Base-by-base conservation (phyloP, 92 coral and sea anemone genomes). In the Diadumene lineata region DNA sequence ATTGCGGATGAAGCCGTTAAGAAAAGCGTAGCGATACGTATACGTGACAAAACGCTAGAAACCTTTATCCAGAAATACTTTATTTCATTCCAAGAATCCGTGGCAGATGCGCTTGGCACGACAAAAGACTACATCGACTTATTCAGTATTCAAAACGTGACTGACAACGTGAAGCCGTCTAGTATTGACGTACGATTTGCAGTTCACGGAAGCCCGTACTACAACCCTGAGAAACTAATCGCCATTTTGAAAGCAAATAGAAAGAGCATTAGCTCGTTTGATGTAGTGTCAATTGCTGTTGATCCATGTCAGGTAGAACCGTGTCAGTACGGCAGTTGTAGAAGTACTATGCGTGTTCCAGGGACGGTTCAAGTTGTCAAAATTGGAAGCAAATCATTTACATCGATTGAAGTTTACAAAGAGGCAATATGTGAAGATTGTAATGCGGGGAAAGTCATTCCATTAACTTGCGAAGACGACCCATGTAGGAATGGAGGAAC, bases 171-270 rank as follows among this genome's bases (percentile, higher is more conserved):
- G 13, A 56, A 38, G n/a, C 60, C 60, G 0, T n/a, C 30, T 31
- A 84, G 82, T 32, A 70, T 90, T 22, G 98, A 94, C 78, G 87
- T 94, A 18, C 84, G 98, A 19, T 87, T 94, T 19, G 97, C 96
- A 4, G 98, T 97, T 16, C 98, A 94, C 70, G 98, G 98, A 0
- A 94, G 98, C 57, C 98, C 98, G 0, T 94, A 94, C 68, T 94
- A 91, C 64, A 68, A 88, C n/a, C 96, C 97, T 0, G 98, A 91
- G 72, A 82, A 83, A 60, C 64, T 94, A 79, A 68, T 85, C 26
- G 90, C 96, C 19, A 11, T 86, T 33, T 87, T 94, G 23, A 92
- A 89, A 70, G 79, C 79, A 64, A 79, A 71, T 66, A 68, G 97
- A 11, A 79, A 53, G 66, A 78, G 56, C 43, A 17, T 78, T 22